A percentile compares a stretch with the other conserved stretches of the same genome.
Evolutionary conservation across 2,888 invertebrate species (phyloP).

Genomic region (Himalopsyche kuldschensis): DNA sequence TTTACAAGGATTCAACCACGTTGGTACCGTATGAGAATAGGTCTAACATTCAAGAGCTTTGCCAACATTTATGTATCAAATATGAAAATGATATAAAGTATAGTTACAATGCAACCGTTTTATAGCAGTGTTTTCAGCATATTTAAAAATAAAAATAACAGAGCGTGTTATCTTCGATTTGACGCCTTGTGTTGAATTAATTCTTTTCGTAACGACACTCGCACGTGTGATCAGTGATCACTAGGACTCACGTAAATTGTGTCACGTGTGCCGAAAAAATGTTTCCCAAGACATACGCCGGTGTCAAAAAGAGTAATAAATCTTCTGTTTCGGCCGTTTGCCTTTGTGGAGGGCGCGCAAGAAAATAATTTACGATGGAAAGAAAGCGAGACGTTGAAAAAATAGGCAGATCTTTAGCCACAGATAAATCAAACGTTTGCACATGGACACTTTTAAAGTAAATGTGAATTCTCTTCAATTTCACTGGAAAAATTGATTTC

Average conservation of each 20-base stretch:
- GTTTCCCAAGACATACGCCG: not conserved
- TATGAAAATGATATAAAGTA: no score
- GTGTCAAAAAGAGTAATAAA: not conserved
- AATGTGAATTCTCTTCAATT: no score
- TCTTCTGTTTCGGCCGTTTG: not conserved
- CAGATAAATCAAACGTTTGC: not conserved
- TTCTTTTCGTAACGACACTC: not conserved
- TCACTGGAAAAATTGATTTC: no score
- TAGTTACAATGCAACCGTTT: no score
- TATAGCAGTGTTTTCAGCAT: not conserved
- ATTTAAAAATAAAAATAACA: not conserved
- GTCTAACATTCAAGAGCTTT: no score
- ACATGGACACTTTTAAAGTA: not conserved
- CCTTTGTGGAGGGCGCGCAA: not conserved
- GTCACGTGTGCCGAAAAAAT: not conserved
- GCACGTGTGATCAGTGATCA: not conserved
- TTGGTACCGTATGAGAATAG: no score
- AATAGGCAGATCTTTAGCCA: not conserved
- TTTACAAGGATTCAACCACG: no score
- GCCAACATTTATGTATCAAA: no score
- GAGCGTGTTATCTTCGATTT: not conserved
- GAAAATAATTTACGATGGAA: not conserved
- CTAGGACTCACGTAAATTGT: not conserved
- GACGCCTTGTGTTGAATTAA: not conserved
- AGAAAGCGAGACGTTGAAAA: not conserved